Base-by-base conservation (phyloP, 1,140 invertebrate genomes). In the Heliconius melpomene region DNA sequence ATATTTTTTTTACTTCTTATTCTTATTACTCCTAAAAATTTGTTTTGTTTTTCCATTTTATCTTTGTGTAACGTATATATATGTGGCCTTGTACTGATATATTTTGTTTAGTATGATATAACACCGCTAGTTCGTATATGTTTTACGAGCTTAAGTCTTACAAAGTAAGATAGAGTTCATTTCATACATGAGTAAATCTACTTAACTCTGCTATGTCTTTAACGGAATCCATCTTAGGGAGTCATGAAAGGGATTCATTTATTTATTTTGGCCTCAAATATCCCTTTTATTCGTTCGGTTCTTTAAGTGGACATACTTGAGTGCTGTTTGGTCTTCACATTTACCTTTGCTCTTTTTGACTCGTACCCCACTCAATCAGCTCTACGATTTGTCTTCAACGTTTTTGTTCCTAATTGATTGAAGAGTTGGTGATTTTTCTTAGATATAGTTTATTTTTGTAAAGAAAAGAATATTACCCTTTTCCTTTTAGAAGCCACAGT, bases 321-420 rank as follows among this genome's bases (percentile, higher is more conserved):
- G 91, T 92, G 88, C 79, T 91, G 85, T 93, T 93, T 92, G 91
- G 89, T 88, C 90, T 91, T 85, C 87, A 89, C 91, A 91, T 92
- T 93, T 92, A 90, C 89, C 89, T 91, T 89, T 91, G 89, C 89
- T 91, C 89, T 89, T 91, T 90, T 84, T 80, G 77, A 86, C 85
- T 86, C 85, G 88, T 81, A 86, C 84, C 85, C 88, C 85, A 87
- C 89, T 93, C 88, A 91, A 91, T 93, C 90, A 90, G 84, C 84
- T 82, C 84, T 82, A 83, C 72, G 50, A 40, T 52, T 81, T 76
- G 72, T 75, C 79, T 83, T 32, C 71, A 80, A 78, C 72, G 78
- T 79, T 81, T 82, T 79, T 80, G 72, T 71, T 79, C 66, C 38
- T 77, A 80, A 80, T 76, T 80, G 70, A 71, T 79, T 50, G 60